phyloP scores from a whole-genome alignment of 2,888 invertebrate species.

The Epinotia brunnichana region DNA sequence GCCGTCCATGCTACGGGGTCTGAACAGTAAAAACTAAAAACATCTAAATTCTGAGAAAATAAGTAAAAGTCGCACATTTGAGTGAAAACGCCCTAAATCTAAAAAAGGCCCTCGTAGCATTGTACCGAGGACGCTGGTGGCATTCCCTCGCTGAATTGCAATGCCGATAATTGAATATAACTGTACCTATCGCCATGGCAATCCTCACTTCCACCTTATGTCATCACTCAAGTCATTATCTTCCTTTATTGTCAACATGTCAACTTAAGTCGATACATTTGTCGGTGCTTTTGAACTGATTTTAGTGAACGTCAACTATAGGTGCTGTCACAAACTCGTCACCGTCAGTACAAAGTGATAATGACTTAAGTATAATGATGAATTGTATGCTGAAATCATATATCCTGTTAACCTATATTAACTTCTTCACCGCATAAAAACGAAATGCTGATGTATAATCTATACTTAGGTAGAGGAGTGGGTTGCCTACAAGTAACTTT shows the following conservation, averaged over 20 bases:
- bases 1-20: too few relatives aligned
- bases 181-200: constrained; percentile 12
- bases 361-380: not conserved
- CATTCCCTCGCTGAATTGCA: too few relatives aligned
- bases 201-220: constrained; percentile 12
- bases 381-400: not conserved
- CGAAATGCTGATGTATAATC: not conserved
- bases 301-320: constrained; percentile 15
- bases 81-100: too few relatives aligned
- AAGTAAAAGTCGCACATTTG: too few relatives aligned
- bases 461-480: too few relatives aligned
- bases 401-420: not conserved
- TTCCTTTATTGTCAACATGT: constrained; percentile 12
- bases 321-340: constrained; percentile 18
- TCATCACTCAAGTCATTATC: constrained; percentile 16
- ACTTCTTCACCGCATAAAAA: not conserved
- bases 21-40: too few relatives aligned
- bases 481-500: too few relatives aligned
- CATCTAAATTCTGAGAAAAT: too few relatives aligned
- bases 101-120: too few relatives aligned
- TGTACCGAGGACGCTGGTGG: too few relatives aligned
- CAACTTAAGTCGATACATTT: constrained; percentile 20
- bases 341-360: not conserved
- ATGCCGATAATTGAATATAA: not conserved
- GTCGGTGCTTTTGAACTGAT: constrained; percentile 29